Evolutionary conservation across 2,113 vertebrate genomes (phyloP), one percentile per base, ranked within the genome.

Genomic region (Chlamydotis undulata): DNA sequence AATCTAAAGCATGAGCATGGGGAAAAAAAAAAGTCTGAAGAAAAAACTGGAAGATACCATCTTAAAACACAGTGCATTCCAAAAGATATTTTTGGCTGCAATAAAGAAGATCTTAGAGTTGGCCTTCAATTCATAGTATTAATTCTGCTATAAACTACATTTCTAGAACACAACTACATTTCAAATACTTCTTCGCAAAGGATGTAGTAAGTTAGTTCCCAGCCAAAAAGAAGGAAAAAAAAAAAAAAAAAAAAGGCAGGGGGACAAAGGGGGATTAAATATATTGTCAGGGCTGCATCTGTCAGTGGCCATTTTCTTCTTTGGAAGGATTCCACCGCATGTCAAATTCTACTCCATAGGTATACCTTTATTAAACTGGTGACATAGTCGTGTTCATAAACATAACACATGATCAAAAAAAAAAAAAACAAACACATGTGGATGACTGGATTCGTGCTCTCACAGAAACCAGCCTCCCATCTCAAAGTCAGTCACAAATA

Each of bases 161-260:
- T 90, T 88, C 50, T 50, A 69, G 31, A 83, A 85, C 10, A 56
- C 16, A 85, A 61, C 5, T 64, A n/a, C 25, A 81, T 77, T 75
- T 74, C 55, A 63, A 18, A 21, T 59, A 37, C 14, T 39, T 77
- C n/a, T 47, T 67, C n/a, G 29, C 41, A 87, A 70, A 84, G 7
- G 14, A 52, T 0, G 1, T 8, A 43, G 2, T 25, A 59, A 41
- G 12, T 24, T 53, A 52, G 12, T 17, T 4, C 13, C 8, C 21
- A n/a, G 35, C 3, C 9, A 77, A 71, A 33, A 77, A 79, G 2
- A 0, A 23, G 10, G 9, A 50, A 29, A 23, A 23, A 47, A 23
- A 39, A 75, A 49, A 13, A 23, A 23, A 43, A 43, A 43, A 43
- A 43, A 43, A 43, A 6, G 41, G 14, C 41, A 5, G 41, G 41